Evolutionary conservation across 2,888 invertebrate species (phyloP), one percentile per base, ranked within the genome.

Genomic region (Urechis unicinctus): DNA sequence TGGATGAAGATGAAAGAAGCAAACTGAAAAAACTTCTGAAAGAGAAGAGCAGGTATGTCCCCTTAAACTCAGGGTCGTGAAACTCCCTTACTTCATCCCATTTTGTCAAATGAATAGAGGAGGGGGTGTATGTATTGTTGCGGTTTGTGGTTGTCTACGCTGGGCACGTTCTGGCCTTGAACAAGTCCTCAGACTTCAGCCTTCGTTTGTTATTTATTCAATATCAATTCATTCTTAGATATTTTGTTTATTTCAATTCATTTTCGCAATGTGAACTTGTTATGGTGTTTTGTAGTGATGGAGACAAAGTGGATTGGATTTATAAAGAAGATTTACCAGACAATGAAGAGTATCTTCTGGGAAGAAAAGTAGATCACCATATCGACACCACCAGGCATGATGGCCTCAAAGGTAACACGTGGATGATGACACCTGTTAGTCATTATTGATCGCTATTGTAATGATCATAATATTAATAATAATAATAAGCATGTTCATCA

Each of bases 271-370:
- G 47, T 47, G 47, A 47, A n/a, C n/a, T 22, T 24, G n/a, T n/a
- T n/a, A n/a, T n/a, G n/a, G n/a, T 47, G 25, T 47, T 47, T 47
- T 36, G 36, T 17, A 36, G 36, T 36, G 36, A 36, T 17, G 42
- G 26, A 1, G 55, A 53, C 22, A 61, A 61, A 48, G 31, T 75
- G 54, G 70, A 72, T 47, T 78, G 76, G 75, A 71, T 79, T 68
- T 78, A 78, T 62, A 71, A 90, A 82, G 82, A 81, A 3, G 80
- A 82, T 5, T 78, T 79, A 56, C 79, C 81, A 25, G 87, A 92
- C 66, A 82, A 88, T 29, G 94, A 95, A 74, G 92, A 93, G 61
- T 95, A 93, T 80, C 81, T 95, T 26, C 80, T 91, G 41, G 94
- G 94, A 0, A 85, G 88, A 68, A 81, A 60, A 41, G 59, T 68